Conservation (phyloP, 2,888 invertebrate genomes). For the Steinernema scapterisci region DNA sequence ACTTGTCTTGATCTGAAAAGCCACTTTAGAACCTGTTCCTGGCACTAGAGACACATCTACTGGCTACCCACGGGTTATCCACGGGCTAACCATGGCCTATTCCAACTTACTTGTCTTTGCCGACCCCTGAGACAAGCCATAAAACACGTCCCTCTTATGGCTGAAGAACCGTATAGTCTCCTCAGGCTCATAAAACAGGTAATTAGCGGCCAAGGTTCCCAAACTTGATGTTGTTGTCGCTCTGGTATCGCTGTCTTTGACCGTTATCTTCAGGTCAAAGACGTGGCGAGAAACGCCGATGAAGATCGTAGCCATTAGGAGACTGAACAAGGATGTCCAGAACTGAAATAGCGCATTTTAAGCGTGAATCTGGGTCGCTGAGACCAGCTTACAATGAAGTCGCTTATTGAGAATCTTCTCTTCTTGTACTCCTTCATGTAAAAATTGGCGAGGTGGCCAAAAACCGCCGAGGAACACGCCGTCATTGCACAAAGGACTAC, state of each 20-base stretch:
- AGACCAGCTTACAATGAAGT: not conserved
- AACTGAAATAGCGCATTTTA: constrained; percentile 4
- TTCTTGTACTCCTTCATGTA: not conserved
- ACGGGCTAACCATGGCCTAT: not conserved
- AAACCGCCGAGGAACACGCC: not conserved
- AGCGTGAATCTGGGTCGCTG: not conserved
- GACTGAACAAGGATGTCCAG: constrained; percentile 10
- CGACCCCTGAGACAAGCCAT: not conserved
- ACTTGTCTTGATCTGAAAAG: not conserved
- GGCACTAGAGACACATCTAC: not conserved
- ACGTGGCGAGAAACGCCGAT: constrained; percentile 20
- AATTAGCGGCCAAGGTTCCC: constrained; percentile 7
- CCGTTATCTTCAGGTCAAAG: not conserved
- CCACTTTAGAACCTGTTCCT: not conserved
- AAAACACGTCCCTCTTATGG: not conserved
- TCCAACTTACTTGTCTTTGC: not conserved
- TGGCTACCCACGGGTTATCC: not conserved
- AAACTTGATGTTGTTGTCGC: not conserved
- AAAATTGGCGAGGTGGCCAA: not conserved
- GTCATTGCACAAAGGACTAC: not conserved
- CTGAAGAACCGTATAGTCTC: not conserved
- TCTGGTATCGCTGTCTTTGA: not conserved
- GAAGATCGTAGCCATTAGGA: constrained; percentile 3
- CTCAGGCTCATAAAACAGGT: not conserved
- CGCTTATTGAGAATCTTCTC: not conserved